Percentiles rank a stretch among this genome's conserved stretches.
Evolutionary conservation across 2,797 vertebrate genomes (phyloP).

Genomic region (Champsocephalus esox): DNA sequence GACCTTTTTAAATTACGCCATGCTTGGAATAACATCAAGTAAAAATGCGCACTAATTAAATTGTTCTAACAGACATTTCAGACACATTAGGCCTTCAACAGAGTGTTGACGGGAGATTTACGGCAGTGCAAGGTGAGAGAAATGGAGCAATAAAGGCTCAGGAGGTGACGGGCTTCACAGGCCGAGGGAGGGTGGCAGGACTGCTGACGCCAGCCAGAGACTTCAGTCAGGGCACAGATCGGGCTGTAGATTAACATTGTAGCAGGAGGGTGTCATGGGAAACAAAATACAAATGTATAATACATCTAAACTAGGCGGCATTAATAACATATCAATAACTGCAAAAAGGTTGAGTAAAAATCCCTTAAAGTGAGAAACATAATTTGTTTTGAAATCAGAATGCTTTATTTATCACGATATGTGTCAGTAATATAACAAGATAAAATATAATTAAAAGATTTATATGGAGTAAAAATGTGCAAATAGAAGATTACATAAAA

Average conservation of each 20-base stretch:
- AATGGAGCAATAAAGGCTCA: slow-evolving; percentile 65
- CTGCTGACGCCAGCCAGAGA: slow-evolving; percentile 73
- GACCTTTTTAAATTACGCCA: neutral
- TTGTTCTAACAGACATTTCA: slow-evolving; percentile 37
- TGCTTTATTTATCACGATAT: no score
- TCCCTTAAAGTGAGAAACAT: no score
- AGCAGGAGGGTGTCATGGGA: neutral
- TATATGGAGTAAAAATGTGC: no score
- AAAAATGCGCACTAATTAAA: slow-evolving; percentile 43
- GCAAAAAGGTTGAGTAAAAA: neutral
- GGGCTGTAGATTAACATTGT: neutral
- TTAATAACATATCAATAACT: neutral
- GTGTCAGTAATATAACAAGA: no score
- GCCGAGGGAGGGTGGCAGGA: slow-evolving; percentile 66
- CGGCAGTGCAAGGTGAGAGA: slow-evolving; percentile 54
- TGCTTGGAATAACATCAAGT: slow-evolving; percentile 45
- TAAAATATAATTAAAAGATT: no score
- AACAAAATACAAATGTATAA: neutral
- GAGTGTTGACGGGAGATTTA: slow-evolving; percentile 42
- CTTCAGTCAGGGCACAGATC: neutral
- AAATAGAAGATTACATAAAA: no score
- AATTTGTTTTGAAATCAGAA: no score
- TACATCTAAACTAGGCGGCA: neutral
- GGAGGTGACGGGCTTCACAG: slow-evolving; percentile 72
- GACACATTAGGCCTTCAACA: slow-evolving; percentile 50